A percentile compares a stretch with the other conserved stretches of the same genome.
phyloP scores from a whole-genome alignment of 2,888 invertebrate genomes.

The Rhagium mordax region DNA sequence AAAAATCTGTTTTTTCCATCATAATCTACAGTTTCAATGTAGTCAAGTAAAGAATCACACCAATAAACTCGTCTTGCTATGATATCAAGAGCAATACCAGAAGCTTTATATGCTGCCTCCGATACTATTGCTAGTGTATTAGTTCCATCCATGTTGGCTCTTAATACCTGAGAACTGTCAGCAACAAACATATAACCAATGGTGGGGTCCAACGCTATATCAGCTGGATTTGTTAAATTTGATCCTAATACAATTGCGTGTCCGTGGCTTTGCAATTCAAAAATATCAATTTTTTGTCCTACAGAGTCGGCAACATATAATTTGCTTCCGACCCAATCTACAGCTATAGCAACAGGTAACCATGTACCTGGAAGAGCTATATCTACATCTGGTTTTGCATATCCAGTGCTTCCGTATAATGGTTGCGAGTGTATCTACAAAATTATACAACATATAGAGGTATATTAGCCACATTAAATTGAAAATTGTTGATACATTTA shows the following conservation, averaged over 20 bases:
- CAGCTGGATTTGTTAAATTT: slow-evolving; percentile 91
- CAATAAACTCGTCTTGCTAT: slow-evolving; percentile 93
- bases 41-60: slow-evolving; percentile 96
- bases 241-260: slow-evolving; percentile 94
- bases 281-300: slow-evolving; percentile 95
- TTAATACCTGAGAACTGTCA: slow-evolving; percentile 85
- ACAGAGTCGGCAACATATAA: slow-evolving; percentile 94
- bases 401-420: slow-evolving; percentile 69
- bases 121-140: slow-evolving; percentile 87
- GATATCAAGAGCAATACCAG: slow-evolving; percentile 93
- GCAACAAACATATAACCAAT: slow-evolving; percentile 91
- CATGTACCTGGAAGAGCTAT: slow-evolving; percentile 87
- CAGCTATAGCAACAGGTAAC: slow-evolving; percentile 92
- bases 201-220: slow-evolving; percentile 94
- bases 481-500: no score
- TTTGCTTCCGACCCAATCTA: slow-evolving; percentile 98
- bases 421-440: slow-evolving; percentile 77
- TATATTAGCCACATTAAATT: no score
- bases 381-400: slow-evolving; percentile 74
- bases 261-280: slow-evolving; percentile 88
- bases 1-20: slow-evolving; percentile 87
- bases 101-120: slow-evolving; percentile 94
- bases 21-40: slow-evolving; percentile 97
- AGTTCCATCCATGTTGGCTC: slow-evolving; percentile 96
- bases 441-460: slow-evolving; percentile 13